phyloP scores from a whole-genome alignment of 2,888 invertebrate genomes.

The Drosophila yooni region DNA sequence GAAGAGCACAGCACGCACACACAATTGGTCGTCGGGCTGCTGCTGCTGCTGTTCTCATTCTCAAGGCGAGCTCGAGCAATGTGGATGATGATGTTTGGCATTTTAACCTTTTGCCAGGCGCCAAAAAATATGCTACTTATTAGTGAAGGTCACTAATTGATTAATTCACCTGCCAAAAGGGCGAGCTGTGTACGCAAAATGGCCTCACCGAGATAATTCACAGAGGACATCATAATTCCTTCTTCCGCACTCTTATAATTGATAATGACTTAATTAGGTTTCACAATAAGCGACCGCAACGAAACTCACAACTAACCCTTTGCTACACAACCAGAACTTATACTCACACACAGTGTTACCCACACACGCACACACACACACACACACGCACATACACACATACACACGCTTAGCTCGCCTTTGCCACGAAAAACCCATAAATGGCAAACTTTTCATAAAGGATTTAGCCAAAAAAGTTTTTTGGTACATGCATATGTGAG shows the following conservation, averaged over 20 bases:
- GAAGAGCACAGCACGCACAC: conserved; percentile 12
- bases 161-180: conserved; percentile 64
- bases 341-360: conserved; percentile 6
- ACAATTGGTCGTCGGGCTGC: conserved; percentile 11
- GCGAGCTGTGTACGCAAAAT: conserved; percentile 7
- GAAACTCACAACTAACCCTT: conserved; percentile 27
- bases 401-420: conserved; percentile 14
- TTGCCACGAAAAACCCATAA: conserved; percentile 64
- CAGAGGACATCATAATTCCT: conserved; percentile 3
- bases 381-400: conserved; percentile 18
- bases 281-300: conserved; percentile 47
- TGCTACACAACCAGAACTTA: conserved; percentile 13
- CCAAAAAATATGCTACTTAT: conserved; percentile 56
- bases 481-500: conserved; percentile 47
- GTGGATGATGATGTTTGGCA: conserved; percentile 65
- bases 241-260: conserved; percentile 50
- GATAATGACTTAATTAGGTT: conserved; percentile 77
- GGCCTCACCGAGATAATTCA: neutral
- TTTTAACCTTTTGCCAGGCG: conserved; percentile 72
- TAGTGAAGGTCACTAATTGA: conserved; percentile 78
- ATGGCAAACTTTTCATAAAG: conserved; percentile 77
- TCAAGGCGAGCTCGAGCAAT: conserved; percentile 34
- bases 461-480: conserved; percentile 73
- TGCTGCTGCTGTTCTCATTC: conserved; percentile 19
- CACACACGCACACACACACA: neutral